Base-by-base conservation (phyloP, 2,113 vertebrate species). In the Sarotherodon lohbergeri region DNA sequence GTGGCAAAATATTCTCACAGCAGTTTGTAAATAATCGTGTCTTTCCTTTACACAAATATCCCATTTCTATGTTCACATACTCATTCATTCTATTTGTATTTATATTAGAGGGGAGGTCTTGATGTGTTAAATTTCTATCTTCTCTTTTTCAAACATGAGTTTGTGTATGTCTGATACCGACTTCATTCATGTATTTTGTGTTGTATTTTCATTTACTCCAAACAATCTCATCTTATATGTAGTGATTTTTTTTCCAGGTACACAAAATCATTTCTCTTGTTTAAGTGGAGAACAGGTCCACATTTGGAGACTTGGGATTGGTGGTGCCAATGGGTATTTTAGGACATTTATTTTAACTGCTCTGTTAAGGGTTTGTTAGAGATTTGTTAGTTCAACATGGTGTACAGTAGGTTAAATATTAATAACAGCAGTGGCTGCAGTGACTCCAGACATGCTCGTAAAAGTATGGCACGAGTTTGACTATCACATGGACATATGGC, bases 161-260 rank as follows among this genome's bases (percentile, higher is more conserved):
- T 66, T 66, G 32, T 63, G 29, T 34, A 61, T 34, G 29, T 36
- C 59, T 36, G 17, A 63, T 63, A 36, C 61, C 61, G 36, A 66
- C 2, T 7, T 66, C 61, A 63, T 36, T 63, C 17, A 36, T 66
- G 32, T 36, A 66, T 66, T 36, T 36, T 36, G 4, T 63, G 9
- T 63, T 63, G 9, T 36, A 4, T 63, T 63, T 36, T 1, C 5
- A 66, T n/a, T 36, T n/a, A 66, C 17, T 66, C 61, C 61, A 63
- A n/a, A 63, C 0, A 1, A 4, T 17, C 9, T 17, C 1, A 4
- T 3, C 9, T 55, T 24, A 48, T 27, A 48, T 27, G 9, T 2
- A 1, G 1, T 6, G 14, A 73, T 73, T 73, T 29, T 27, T 27
- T 48, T 27, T 46, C 68, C 13, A 46, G 2, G 4, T 1, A 73